phyloP scores from a whole-genome alignment of 2,113 vertebrate species.

The Myotis lucifugus region DNA sequence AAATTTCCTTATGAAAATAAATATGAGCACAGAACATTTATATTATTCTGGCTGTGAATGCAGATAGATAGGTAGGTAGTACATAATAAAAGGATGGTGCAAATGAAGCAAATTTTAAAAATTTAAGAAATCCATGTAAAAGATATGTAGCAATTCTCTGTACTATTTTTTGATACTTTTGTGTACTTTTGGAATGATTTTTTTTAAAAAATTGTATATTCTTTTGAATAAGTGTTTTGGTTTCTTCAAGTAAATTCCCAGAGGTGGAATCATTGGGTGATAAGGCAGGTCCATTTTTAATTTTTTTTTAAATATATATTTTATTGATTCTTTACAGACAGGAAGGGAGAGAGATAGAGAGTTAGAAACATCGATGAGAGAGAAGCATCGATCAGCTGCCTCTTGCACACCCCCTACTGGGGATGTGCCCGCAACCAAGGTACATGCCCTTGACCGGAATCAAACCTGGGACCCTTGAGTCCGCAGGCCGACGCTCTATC shows the following conservation, averaged over 20 bases:
- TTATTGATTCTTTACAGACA: too few relatives aligned
- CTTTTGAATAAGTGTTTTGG: neutral
- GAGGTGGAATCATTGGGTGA: neutral
- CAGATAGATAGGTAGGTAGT: neutral
- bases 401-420: too few relatives aligned
- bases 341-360: too few relatives aligned
- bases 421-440: too few relatives aligned
- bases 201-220: neutral
- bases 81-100: neutral
- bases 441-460: too few relatives aligned
- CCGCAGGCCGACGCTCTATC: too few relatives aligned
- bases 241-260: neutral
- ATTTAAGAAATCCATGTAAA: neutral
- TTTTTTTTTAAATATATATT: too few relatives aligned
- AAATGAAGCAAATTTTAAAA: neutral
- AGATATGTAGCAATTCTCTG: neutral
- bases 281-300: neutral
- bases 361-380: too few relatives aligned
- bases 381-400: too few relatives aligned
- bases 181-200: neutral
- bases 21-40: neutral
- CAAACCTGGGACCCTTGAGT: too few relatives aligned
- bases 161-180: neutral
- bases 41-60: neutral
- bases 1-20: neutral